Evolutionary conservation across 2,113 vertebrate species (phyloP), one percentile per base, ranked within the genome.

Genomic region (Tragelaphus imberbis): DNA sequence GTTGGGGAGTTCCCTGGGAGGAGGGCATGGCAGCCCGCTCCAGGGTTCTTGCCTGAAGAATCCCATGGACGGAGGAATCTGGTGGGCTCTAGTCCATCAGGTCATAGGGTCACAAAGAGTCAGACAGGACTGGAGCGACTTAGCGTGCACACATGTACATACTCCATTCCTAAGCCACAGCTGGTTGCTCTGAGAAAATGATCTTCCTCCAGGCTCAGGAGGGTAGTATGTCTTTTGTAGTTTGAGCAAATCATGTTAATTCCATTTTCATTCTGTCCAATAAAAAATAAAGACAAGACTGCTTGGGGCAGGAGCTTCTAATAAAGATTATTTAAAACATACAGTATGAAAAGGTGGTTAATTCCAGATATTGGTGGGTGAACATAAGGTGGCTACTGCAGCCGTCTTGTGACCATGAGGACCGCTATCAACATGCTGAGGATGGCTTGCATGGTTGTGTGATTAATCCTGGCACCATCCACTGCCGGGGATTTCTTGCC

Each of bases 101-200:
- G 68, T 71, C 68, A 71, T 1, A 71, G 5, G n/a, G n/a, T 40
- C 2, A 6, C 19, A 71, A 40, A 71, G n/a, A 40, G 19, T 13
- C 68, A 71, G 68, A 71, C n/a, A 71, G 68, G n/a, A 40, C 68
- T 71, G 19, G 23, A 71, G n/a, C 9, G 1, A 23, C n/a, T 71
- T 23, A 40, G 68, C n/a, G 12, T 23, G 21, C 68, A 3, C n/a
- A 23, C 19, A 1, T 9, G n/a, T 19, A 3, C n/a, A 1, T 9
- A 8, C 9, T 51, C 3, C 40, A 28, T 28, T 92, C 49, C 44
- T 84, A 33, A 85, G 59, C 14, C 36, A 55, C 21, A 2, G 3
- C 25, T 23, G 4, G 79, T 79, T 44, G 16, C 27, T 97, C 30
- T 88, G 85, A 68, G 81, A 21, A 56, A 68, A 61, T 88, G 25